Base-by-base conservation (phyloP, 2,113 vertebrate species). In the Guaruba guarouba region DNA sequence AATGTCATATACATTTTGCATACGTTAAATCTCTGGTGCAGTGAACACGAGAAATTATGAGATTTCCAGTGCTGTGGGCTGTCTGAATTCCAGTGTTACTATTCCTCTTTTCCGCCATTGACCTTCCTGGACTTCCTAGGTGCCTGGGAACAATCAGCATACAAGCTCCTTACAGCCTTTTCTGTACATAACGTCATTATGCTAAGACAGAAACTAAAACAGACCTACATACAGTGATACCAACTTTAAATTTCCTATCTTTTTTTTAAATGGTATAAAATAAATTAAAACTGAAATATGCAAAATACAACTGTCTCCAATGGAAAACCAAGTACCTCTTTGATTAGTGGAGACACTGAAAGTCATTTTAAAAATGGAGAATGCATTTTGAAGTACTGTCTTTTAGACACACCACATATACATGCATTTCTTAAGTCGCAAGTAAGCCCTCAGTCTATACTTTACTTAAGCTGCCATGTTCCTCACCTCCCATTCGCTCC, bases 401-500 rank as follows among this genome's bases (percentile, higher is more conserved):
- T 63, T 46, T 37, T 18, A 31, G 17, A 69, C 43, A 24, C 16
- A 55, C 7, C 39, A 9, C 7, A 12, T 12, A 19, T 31, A 44
- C 2, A 37, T 1, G 2, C 8, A 33, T 24, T 75, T 54, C 24
- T 69, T 3, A 19, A 33, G 12, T 20, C 17, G 23, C 39, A 57
- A 48, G 66, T 8, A 27, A 64, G 44, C 4, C 43, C 62, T 33
- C 9, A 6, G 29, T 14, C 19, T 28, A 33, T 12, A 3, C 9
- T 2, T 24, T 7, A 7, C 27, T 11, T 11, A 75, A 57, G 61
- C 46, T 29, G 1, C 43, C 0, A 1, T 1, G 15, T 6, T 13
- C 82, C 97, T 94, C 93, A 99, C 99, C 99, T 95, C 99, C 99
- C 99, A 99, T 99, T 44, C 99, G 97, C 86, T 99, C 99, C 99